These are phyloP conservation scores for Novumbra hubbsi DNA, from an alignment of 2,797 vertebrate genomes.

Conservation along the genomic window DNA sequence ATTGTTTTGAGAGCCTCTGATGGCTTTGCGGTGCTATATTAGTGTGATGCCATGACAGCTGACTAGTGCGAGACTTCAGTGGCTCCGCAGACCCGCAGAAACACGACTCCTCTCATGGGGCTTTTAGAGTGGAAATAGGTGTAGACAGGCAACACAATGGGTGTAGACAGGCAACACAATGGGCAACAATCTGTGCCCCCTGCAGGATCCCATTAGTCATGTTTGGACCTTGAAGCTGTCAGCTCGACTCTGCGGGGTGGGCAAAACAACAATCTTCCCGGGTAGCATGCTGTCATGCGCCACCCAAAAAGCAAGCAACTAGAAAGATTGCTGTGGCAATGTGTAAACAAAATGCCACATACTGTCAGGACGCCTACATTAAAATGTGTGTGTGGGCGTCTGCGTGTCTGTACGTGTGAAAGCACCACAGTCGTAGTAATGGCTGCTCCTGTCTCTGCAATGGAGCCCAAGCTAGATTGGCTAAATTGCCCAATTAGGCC, in stretches of 20 bases:
- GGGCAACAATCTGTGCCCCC: conserved; percentile 30
- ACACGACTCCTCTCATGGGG: conserved; percentile 34
- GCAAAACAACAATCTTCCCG: not conserved
- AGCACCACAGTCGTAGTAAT: not conserved
- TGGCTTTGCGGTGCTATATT: conserved; percentile 42
- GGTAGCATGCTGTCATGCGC: not conserved
- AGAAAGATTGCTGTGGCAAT: conserved; percentile 11
- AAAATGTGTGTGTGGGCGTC: conserved; percentile 12
- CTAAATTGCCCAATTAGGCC: conserved; percentile 47
- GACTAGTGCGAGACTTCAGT: conserved; percentile 36
- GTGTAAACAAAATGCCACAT: conserved; percentile 9
- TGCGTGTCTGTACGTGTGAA: not conserved
- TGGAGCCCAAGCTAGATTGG: conserved; percentile 16
- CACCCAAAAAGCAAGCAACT: conserved; percentile 3
- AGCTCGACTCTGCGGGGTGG: conserved; percentile 3
- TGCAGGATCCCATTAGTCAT: conserved; percentile 34
- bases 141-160: conserved; percentile 25
- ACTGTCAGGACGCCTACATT: conserved; percentile 7
- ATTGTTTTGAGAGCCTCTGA: conserved; percentile 34
- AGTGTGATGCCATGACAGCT: conserved; percentile 47
- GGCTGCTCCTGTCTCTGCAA: not conserved
- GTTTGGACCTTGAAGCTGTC: conserved; percentile 19
- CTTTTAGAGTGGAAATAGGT: conserved; percentile 23
- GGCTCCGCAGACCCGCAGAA: conserved; percentile 32
- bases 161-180: too few relatives aligned